Percentiles rank a stretch among this genome's conserved stretches.
Conservation (phyloP, 1,140 invertebrate genomes). For the Aphelenchoides besseyi region DNA sequence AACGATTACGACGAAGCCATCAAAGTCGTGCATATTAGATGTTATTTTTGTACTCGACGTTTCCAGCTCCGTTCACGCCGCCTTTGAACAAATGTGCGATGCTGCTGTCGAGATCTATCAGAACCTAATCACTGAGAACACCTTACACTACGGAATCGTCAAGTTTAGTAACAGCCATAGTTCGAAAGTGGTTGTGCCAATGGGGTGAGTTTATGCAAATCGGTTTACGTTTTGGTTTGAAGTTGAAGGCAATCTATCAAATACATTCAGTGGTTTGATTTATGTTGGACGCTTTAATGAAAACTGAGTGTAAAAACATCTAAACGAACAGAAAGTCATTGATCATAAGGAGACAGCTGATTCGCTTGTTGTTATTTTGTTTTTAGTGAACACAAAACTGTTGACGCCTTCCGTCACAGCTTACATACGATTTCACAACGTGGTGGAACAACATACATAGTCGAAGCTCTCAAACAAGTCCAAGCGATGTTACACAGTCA, state of each 20-base stretch:
- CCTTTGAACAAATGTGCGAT: background rate
- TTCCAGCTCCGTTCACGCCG: background rate
- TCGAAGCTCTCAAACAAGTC: background rate
- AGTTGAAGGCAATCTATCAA: conserved; percentile 4
- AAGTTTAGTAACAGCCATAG: background rate
- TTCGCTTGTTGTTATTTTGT: background rate
- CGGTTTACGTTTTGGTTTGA: background rate
- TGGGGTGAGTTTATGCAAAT: background rate
- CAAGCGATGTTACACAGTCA: background rate
- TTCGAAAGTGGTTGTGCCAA: conserved; percentile 2
- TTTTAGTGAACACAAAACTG: conserved; percentile 2
- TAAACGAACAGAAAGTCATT: background rate
- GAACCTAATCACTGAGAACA: background rate
- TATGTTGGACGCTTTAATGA: background rate
- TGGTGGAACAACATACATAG: conserved; percentile 6
- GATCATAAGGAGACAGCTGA: background rate
- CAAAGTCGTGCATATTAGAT: background rate
- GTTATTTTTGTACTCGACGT: conserved; percentile 4
- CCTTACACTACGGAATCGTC: conserved; percentile 2
- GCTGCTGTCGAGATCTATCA: background rate
- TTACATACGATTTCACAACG: background rate
- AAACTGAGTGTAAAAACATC: background rate
- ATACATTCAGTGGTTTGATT: background rate
- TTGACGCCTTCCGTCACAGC: background rate
- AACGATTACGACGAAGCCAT: background rate